Evolutionary conservation across 2,888 invertebrate genomes (phyloP), one percentile per base, ranked within the genome.

Genomic region (Sinelater perroti): DNA sequence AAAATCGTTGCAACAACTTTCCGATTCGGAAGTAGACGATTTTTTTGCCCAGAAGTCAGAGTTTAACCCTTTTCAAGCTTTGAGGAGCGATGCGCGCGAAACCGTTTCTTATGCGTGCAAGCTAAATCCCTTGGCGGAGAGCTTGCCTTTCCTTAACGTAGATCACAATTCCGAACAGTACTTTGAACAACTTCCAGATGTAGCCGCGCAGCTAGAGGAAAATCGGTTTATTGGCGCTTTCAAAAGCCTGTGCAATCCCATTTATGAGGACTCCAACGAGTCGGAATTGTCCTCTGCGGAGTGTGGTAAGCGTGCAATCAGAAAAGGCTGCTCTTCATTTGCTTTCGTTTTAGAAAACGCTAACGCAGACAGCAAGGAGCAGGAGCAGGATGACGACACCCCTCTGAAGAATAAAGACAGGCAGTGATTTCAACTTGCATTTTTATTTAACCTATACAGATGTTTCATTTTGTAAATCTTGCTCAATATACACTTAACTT

Each of bases 221-320:
- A 42, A 53, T 20, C 40, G 56, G 4, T 49, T 51, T 21, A 47
- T 51, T 13, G 62, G 57, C 2, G 52, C 62, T 7, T 51, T 56
- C 10, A 55, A 44, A 40, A 59, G 24, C 11, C 33, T 58, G 18
- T 61, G 52, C 35, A 56, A 42, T 8, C 44, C 44, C 4, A 18
- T 56, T 1, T 44, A 10, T 13, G 28, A 28, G 11, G 38, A 18
- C n/a, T 13, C 38, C 3, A 5, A 28, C 21, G 16, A 45, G 33
- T 13, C 31, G 52, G 14, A 44, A 26, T 26, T 24, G 24, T 11
- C 11, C 7, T 61, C 54, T 44, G 61, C 57, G 31, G 60, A 60
- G 46, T 21, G 47, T 49, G 60, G 60, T 60, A 31, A 42, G 47
- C n/a, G 4, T 8, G 11, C 3, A 31, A 24, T 4, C n/a, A n/a